These are phyloP conservation scores for Neofelis nebulosa DNA, from an alignment of 2,113 vertebrate genomes.

Conservation along the genomic window DNA sequence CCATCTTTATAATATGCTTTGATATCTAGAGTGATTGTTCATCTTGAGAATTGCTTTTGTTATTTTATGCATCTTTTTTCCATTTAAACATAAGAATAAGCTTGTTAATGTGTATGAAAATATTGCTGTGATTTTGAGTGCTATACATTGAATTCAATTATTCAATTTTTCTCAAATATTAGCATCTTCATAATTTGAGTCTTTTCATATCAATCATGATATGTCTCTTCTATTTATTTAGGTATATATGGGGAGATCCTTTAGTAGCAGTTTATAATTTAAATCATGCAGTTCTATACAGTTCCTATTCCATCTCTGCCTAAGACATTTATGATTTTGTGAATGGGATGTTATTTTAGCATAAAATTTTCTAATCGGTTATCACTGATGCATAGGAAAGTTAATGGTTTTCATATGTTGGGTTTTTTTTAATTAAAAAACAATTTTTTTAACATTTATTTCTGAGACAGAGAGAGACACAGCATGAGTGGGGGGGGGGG, in stretches of 20 bases:
- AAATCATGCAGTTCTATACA: background rate
- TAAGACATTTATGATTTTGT: background rate
- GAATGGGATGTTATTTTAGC: background rate
- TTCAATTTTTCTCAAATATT: background rate
- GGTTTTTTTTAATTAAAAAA: background rate
- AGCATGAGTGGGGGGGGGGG: no score
- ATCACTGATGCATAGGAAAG: background rate
- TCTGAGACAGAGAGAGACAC: no score
- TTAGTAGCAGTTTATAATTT: background rate
- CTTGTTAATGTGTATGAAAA: background rate
- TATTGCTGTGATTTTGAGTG: background rate
- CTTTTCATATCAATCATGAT: background rate
- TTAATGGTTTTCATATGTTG: background rate
- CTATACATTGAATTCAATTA: background rate
- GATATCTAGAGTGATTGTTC: background rate
- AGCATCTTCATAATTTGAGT: background rate
- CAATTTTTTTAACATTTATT: no score
- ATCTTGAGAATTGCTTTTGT: background rate
- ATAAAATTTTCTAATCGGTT: constrained; percentile 1
- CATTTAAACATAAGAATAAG: background rate
- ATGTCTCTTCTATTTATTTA: background rate
- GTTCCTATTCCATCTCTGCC: background rate
- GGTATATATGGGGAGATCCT: background rate
- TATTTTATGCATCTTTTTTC: background rate
- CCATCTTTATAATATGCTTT: background rate